Evolutionary conservation across 2,888 invertebrate species (phyloP).

Genomic region (Hedychridium roseum): DNA sequence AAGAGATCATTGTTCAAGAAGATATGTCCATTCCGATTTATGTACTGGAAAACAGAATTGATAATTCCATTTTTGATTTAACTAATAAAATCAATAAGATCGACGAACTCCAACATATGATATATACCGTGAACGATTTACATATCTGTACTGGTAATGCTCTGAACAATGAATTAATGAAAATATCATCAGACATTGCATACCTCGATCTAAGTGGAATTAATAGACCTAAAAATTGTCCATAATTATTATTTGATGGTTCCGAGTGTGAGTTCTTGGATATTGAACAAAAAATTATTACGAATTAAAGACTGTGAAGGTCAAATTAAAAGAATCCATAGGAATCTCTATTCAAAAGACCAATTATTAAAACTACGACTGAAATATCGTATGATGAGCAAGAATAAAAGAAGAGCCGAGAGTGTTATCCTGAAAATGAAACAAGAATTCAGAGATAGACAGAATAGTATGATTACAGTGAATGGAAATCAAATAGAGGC

Average conservation of each 20-base stretch:
- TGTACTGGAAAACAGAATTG: conserved; percentile 2
- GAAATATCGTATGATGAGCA: not conserved
- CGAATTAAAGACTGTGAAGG: not conserved
- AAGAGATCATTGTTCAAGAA: conserved; percentile 8
- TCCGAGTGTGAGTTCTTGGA: not conserved
- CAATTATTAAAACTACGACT: not conserved
- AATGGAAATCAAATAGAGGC: not conserved
- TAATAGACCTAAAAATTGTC: conserved; percentile 15
- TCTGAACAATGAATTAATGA: not conserved
- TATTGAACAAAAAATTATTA: not conserved
- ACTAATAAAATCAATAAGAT: not conserved
- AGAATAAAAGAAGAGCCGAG: not conserved
- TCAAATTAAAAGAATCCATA: not conserved
- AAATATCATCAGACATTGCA: not conserved
- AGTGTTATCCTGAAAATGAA: not conserved
- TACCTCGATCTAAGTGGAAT: conserved; percentile 5
- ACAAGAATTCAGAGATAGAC: not conserved
- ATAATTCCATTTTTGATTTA: not conserved
- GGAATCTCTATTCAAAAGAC: not conserved
- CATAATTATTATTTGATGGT: not conserved
- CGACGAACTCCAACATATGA: not conserved
- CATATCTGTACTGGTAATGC: conserved; percentile 8
- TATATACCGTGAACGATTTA: not conserved
- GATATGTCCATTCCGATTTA: conserved; percentile 10
- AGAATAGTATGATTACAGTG: conserved; percentile 5